These are phyloP conservation scores for Drosophila ezoana DNA, from an alignment of 2,888 invertebrate species.

Conservation along the genomic window DNA sequence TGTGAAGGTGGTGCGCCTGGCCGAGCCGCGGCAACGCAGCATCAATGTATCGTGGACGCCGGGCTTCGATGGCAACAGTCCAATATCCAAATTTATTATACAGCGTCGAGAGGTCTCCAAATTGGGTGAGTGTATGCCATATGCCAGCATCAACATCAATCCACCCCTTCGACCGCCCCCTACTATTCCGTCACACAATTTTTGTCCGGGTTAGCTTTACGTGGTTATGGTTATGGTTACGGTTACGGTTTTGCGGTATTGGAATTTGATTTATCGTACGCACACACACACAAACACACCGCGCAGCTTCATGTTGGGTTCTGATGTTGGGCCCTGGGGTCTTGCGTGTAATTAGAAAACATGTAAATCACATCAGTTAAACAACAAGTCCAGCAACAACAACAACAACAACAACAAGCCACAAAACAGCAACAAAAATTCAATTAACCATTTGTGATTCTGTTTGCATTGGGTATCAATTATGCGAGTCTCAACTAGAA, in stretches of 20 bases:
- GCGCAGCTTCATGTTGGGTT: background rate
- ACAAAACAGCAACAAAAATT: constrained; percentile 13
- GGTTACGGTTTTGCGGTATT: constrained; percentile 36
- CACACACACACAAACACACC: constrained; percentile 5
- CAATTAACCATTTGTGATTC: constrained; percentile 18
- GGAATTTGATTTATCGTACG: constrained; percentile 38
- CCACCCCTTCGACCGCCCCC: background rate
- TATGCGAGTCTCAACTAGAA: background rate
- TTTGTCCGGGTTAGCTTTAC: constrained; percentile 9
- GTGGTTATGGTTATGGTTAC: constrained; percentile 31
- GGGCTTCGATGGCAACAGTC: constrained; percentile 98
- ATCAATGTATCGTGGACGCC: constrained; percentile 98
- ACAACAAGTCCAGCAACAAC: background rate
- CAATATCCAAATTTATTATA: constrained; percentile 95
- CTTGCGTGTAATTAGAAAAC: constrained; percentile 23
- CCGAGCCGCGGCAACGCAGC: constrained; percentile 89
- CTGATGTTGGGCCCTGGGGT: constrained; percentile 18
- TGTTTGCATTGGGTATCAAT: background rate
- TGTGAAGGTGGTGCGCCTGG: constrained; percentile 90
- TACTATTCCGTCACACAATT: constrained; percentile 1
- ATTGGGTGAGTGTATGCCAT: constrained; percentile 87
- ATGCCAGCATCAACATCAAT: background rate
- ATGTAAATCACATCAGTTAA: constrained; percentile 17
- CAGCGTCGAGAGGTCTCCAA: constrained; percentile 96
- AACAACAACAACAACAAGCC: background rate